Evolutionary conservation across 2,888 invertebrate genomes (phyloP).

Genomic region (Gandaritis pyraliata): DNA sequence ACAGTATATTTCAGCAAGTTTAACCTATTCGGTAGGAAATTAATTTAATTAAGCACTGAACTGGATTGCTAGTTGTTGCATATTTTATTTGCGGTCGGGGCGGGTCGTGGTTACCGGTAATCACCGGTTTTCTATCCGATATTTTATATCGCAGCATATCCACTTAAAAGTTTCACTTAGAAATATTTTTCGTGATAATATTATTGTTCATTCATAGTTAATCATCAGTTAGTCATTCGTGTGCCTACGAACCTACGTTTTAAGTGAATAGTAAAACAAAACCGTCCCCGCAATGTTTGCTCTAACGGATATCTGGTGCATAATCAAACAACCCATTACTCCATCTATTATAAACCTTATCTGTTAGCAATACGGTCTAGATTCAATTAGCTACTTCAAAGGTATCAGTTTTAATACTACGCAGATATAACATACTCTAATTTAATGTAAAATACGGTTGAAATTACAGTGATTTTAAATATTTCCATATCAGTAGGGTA

Average conservation of each 20-base stretch:
- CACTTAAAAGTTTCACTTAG: too few relatives aligned
- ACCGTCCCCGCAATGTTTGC: slow-evolving; percentile 52
- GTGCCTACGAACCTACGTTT: slow-evolving; percentile 2
- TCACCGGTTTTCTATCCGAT: slow-evolving; percentile 6
- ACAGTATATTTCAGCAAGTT: neutral
- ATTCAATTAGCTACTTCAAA: slow-evolving; percentile 8
- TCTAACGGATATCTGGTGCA: slow-evolving; percentile 52
- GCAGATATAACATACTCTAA: slow-evolving; percentile 16
- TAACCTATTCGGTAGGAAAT: slow-evolving; percentile 4
- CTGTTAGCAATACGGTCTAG: slow-evolving; percentile 6
- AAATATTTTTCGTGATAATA: neutral
- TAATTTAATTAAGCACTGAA: slow-evolving; percentile 13
- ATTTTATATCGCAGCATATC: neutral
- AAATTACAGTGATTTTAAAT: slow-evolving; percentile 16
- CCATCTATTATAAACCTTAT: slow-evolving; percentile 12
- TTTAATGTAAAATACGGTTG: slow-evolving; percentile 19
- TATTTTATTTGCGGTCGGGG: slow-evolving; percentile 18
- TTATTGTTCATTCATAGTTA: neutral
- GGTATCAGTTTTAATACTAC: slow-evolving; percentile 2
- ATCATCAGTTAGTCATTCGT: neutral
- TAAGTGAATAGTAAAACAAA: slow-evolving; percentile 39
- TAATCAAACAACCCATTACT: slow-evolving; percentile 36
- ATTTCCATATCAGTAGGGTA: slow-evolving; percentile 32
- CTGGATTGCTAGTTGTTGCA: slow-evolving; percentile 1
- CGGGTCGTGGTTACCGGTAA: slow-evolving; percentile 1